These are phyloP conservation scores for Aldrovandia affinis DNA, from an alignment of 2,797 vertebrate genomes.

Conservation along the genomic window DNA sequence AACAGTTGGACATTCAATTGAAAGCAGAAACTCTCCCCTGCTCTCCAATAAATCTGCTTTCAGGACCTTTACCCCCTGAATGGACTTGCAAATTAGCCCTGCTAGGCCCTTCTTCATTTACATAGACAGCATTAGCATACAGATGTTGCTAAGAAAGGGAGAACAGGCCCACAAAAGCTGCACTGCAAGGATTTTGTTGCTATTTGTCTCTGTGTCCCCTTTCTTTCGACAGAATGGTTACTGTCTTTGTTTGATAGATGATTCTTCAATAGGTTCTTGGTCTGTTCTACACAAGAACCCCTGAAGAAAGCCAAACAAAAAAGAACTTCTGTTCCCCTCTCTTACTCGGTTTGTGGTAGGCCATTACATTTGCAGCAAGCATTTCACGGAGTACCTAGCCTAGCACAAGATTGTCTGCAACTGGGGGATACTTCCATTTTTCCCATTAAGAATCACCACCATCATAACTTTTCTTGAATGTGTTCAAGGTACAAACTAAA, in stretches of 20 bases:
- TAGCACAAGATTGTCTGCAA: neutral
- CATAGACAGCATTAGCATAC: slow-evolving; percentile 74
- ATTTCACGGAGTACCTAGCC: neutral
- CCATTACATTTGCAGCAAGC: neutral
- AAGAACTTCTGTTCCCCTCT: slow-evolving; percentile 12
- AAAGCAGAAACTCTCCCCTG: neutral
- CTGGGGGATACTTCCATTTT: neutral
- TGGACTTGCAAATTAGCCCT: slow-evolving; percentile 58
- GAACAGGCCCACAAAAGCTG: slow-evolving; percentile 62
- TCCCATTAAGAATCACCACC: neutral
- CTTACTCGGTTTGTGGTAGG: neutral
- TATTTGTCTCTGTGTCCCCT: slow-evolving; percentile 10
- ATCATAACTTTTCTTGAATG: neutral
- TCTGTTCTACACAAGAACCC: slow-evolving; percentile 39
- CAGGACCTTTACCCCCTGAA: slow-evolving; percentile 45
- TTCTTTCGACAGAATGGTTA: slow-evolving; percentile 39
- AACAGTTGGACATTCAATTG: slow-evolving; percentile 31
- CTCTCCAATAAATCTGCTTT: slow-evolving; percentile 37
- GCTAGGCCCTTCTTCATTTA: slow-evolving; percentile 53
- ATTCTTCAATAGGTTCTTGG: slow-evolving; percentile 51
- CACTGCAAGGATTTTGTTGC: slow-evolving; percentile 50
- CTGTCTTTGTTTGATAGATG: slow-evolving; percentile 44
- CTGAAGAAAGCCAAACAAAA: slow-evolving; percentile 42
- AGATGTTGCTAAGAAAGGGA: slow-evolving; percentile 77
- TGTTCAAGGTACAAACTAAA: too few relatives aligned